A percentile compares a stretch with the other conserved stretches of the same genome.
Conservation (phyloP, 2,113 vertebrate genomes). For the Pomatorhinus ruficollis region DNA sequence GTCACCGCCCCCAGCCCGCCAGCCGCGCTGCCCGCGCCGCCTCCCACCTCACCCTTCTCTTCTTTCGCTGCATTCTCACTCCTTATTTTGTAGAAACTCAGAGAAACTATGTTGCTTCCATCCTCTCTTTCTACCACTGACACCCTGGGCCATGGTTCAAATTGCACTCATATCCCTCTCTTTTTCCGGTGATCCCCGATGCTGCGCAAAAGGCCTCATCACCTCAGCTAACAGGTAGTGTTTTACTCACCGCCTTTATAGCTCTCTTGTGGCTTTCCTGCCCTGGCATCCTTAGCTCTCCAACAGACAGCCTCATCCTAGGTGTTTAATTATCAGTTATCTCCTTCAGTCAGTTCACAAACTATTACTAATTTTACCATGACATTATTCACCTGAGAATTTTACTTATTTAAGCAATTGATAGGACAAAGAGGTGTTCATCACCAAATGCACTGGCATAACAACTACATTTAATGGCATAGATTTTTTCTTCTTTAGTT, state of each 20-base stretch:
- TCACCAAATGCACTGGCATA: background rate
- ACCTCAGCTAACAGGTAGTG: background rate
- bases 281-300: background rate
- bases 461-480: background rate
- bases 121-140: background rate
- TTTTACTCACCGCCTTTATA: background rate
- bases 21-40: rapidly evolving
- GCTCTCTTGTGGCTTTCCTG: background rate
- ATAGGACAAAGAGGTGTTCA: background rate
- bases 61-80: background rate
- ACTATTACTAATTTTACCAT: background rate
- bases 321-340: background rate
- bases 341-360: background rate
- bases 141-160: background rate
- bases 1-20: background rate
- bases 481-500: background rate
- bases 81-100: background rate
- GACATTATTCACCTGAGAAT: background rate
- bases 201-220: background rate
- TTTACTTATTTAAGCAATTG: background rate
- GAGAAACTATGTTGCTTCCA: background rate
- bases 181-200: background rate
- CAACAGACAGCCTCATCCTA: background rate
- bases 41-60: too few species aligned
- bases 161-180: background rate